These are phyloP conservation scores for Cyclina sinensis DNA, from an alignment of 1,140 invertebrate genomes.

Conservation along the genomic window DNA sequence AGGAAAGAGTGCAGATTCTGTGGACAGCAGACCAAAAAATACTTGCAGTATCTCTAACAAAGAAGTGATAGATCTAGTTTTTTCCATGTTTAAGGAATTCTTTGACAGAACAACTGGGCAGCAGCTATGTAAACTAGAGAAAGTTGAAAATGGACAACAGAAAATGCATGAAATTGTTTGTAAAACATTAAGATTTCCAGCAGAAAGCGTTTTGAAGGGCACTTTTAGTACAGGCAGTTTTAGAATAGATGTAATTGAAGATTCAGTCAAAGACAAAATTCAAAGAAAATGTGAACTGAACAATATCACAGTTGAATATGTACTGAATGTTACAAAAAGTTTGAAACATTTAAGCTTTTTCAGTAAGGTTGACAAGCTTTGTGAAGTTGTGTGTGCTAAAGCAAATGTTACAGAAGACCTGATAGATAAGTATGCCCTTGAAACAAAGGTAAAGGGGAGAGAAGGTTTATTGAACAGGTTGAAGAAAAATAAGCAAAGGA, in stretches of 20 bases:
- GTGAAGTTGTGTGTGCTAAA: neutral
- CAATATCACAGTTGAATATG: neutral
- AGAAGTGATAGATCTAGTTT: neutral
- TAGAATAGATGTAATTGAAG: neutral
- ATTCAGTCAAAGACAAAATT: neutral
- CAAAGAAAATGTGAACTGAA: neutral
- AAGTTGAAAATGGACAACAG: neutral
- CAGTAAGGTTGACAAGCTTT: neutral
- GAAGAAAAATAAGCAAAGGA: neutral
- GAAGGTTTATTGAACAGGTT: neutral
- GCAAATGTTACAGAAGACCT: neutral
- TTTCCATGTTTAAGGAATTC: neutral
- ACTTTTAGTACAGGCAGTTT: neutral
- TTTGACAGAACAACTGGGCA: neutral
- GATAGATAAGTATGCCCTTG: neutral
- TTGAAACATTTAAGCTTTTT: neutral
- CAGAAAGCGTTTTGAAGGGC: neutral
- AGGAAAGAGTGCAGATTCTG: neutral
- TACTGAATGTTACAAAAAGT: neutral
- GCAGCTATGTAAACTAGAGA: neutral
- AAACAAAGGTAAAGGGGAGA: neutral
- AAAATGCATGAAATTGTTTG: conserved; percentile 6
- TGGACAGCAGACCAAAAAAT: neutral
- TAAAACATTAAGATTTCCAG: neutral
- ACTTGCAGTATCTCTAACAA: neutral